Conservation (phyloP, 2,113 vertebrate species). For the Tauraco erythrolophus region DNA sequence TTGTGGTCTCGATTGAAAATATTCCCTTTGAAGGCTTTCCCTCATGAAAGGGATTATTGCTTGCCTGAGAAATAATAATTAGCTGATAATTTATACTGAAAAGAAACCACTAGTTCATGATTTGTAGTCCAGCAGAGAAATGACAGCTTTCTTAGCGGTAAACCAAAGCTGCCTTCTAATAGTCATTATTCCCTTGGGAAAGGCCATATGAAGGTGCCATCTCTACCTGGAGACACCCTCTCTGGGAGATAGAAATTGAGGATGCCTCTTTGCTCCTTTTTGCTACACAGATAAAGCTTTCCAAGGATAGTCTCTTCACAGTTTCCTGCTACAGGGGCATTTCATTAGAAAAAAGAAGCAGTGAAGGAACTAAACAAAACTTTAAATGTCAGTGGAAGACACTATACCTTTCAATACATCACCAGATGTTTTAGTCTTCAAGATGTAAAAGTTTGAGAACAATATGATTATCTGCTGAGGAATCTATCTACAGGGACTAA, state of each 20-base stretch:
- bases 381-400: neutral
- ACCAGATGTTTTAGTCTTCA: neutral
- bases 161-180: neutral
- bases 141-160: neutral
- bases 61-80: conserved; percentile 47
- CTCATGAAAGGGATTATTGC: neutral
- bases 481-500: neutral
- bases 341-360: neutral
- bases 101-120: neutral
- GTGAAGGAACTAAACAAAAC: neutral
- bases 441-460: neutral
- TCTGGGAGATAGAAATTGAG: neutral
- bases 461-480: neutral
- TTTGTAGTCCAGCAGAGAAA: neutral
- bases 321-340: neutral
- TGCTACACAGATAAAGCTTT: neutral
- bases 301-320: neutral
- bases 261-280: neutral
- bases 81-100: conserved; percentile 21
- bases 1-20: conserved; percentile 36
- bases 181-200: neutral
- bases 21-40: conserved; percentile 32
- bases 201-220: neutral
- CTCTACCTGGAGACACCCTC: neutral
- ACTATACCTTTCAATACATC: neutral